A percentile compares a stretch with the other conserved stretches of the same genome.
Conservation (phyloP, 2,113 vertebrate genomes). For the Centropus unirufus region DNA sequence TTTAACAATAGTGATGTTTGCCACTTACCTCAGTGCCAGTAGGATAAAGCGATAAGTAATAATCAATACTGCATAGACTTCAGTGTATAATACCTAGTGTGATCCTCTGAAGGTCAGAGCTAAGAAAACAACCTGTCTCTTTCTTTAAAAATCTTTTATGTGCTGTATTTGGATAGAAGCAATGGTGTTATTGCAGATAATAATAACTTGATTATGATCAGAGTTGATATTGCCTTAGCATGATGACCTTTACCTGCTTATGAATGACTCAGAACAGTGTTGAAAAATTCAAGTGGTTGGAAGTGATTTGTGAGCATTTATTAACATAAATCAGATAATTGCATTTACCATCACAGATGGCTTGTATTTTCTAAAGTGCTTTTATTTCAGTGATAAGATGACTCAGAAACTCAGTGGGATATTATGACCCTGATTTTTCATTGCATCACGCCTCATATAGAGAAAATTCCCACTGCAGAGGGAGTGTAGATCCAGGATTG, state of each 20-base stretch:
- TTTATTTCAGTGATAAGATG: slow-evolving; percentile 48
- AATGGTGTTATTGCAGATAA: slow-evolving; percentile 26
- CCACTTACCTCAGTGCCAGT: neutral
- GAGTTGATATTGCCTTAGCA: slow-evolving; percentile 21
- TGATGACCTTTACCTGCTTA: slow-evolving; percentile 57
- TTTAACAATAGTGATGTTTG: neutral
- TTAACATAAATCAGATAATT: slow-evolving; percentile 52
- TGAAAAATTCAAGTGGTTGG: slow-evolving; percentile 50
- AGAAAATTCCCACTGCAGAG: slow-evolving; percentile 8
- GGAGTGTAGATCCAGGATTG: neutral
- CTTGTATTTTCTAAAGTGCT: slow-evolving; percentile 50
- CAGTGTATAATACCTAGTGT: neutral
- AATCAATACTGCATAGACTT: neutral
- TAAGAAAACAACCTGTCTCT: neutral
- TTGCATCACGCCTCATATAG: slow-evolving; percentile 3
- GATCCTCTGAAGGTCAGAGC: neutral
- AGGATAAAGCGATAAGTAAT: slow-evolving; percentile 6
- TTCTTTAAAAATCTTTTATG: neutral
- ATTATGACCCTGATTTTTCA: slow-evolving; percentile 31
- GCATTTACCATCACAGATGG: slow-evolving; percentile 49
- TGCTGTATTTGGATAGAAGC: slow-evolving; percentile 2
- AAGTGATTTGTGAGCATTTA: slow-evolving; percentile 45
- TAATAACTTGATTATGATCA: slow-evolving; percentile 37
- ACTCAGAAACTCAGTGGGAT: slow-evolving; percentile 43
- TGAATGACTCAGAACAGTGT: slow-evolving; percentile 6